Percentiles rank a stretch among this genome's conserved stretches.
Conservation (phyloP, 2,888 invertebrate genomes). For the Tholera decimalis region DNA sequence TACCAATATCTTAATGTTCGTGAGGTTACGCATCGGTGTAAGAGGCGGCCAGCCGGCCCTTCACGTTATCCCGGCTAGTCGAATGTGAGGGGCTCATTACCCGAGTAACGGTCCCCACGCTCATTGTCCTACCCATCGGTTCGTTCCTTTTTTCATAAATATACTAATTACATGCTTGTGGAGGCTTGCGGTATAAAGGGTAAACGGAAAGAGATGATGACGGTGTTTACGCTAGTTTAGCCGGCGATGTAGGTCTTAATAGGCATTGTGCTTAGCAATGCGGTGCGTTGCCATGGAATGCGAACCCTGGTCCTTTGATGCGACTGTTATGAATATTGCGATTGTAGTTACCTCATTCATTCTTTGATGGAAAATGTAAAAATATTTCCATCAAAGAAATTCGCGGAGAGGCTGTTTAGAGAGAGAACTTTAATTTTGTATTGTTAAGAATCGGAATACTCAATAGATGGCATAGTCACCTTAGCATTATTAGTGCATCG, state of each 20-base stretch:
- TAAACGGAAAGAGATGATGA: slow-evolving; percentile 49
- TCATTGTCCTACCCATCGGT: slow-evolving; percentile 69
- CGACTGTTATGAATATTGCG: slow-evolving; percentile 49
- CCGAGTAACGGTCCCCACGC: slow-evolving; percentile 69
- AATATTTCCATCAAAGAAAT: too few relatives aligned
- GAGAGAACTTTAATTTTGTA: slow-evolving; percentile 3
- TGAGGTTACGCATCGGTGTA: slow-evolving; percentile 65
- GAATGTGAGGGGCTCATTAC: slow-evolving; percentile 74
- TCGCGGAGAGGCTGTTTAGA: neutral
- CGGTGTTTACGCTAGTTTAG: slow-evolving; percentile 52
- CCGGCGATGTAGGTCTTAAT: slow-evolving; percentile 38
- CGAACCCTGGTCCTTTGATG: slow-evolving; percentile 51
- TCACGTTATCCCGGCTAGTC: slow-evolving; percentile 70
- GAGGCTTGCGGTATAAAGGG: slow-evolving; percentile 53
- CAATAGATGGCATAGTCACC: neutral
- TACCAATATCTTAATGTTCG: neutral
- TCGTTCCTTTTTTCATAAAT: slow-evolving; percentile 67
- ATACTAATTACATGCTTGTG: slow-evolving; percentile 66
- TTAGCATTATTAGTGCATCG: neutral
- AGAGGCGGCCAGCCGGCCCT: slow-evolving; percentile 63
- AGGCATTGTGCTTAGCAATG: slow-evolving; percentile 51
- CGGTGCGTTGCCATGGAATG: slow-evolving; percentile 45
- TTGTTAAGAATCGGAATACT: neutral
- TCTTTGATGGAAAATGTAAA: slow-evolving; percentile 8
- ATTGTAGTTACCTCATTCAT: slow-evolving; percentile 50